These are phyloP conservation scores for Periparus ater DNA, from an alignment of 2,797 vertebrate species.

Conservation along the genomic window DNA sequence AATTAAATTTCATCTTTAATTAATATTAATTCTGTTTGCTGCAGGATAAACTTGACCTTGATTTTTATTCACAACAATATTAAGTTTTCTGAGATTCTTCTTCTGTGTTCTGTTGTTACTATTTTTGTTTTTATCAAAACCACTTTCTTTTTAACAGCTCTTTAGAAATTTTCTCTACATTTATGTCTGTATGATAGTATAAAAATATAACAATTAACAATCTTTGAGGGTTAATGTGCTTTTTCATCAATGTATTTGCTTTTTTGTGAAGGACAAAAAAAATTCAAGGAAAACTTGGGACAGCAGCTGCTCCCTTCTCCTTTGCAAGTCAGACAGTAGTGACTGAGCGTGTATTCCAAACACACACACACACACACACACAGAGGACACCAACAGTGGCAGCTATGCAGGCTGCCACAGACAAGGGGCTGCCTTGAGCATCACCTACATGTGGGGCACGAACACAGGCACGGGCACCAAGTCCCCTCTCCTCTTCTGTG, in stretches of 20 bases:
- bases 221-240: constrained; percentile 27
- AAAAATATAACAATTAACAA: not conserved
- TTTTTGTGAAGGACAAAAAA: not conserved
- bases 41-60: constrained; percentile 23
- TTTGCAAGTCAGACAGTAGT: not conserved
- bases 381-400: not conserved
- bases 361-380: too few relatives aligned
- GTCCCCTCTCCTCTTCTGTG: not conserved
- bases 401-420: not conserved
- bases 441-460: not conserved
- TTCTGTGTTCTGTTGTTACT: not conserved
- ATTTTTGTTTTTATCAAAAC: constrained; percentile 14
- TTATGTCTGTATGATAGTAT: not conserved
- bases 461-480: too few relatives aligned
- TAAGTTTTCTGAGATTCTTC: not conserved
- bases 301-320: not conserved
- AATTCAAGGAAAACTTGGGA: not conserved
- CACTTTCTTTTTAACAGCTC: not conserved
- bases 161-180: constrained; percentile 19
- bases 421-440: not conserved
- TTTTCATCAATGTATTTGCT: constrained; percentile 33
- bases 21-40: not conserved
- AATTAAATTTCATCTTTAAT: not conserved
- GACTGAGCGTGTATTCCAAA: not conserved
- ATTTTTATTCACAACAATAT: not conserved